Percentiles rank a stretch among this genome's conserved stretches.
Evolutionary conservation across 2,888 invertebrate genomes (phyloP).

Genomic region (Xestia xanthographa): DNA sequence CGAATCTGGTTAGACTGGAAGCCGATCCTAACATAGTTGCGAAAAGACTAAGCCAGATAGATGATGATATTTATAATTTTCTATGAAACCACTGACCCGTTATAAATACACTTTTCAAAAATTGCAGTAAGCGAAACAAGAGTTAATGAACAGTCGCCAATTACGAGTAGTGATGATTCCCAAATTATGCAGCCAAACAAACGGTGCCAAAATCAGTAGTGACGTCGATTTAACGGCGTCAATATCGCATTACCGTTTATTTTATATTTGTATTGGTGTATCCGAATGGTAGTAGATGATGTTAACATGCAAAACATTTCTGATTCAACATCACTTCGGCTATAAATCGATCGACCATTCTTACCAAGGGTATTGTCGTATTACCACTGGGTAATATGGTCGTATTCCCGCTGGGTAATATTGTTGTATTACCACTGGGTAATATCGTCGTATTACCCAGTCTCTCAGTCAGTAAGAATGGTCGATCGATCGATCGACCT

Average conservation of each 20-base stretch:
- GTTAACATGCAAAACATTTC: constrained; percentile 43
- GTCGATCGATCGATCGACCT: too few species aligned
- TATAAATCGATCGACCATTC: too few species aligned
- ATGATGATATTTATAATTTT: neutral
- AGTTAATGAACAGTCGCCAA: constrained; percentile 49
- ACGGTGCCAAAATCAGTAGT: constrained; percentile 67
- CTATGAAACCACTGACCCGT: neutral
- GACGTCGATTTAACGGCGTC: constrained; percentile 68
- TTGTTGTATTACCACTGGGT: too few species aligned
- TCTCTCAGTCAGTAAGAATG: too few species aligned
- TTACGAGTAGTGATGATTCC: constrained; percentile 47
- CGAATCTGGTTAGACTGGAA: neutral
- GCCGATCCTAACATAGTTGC: neutral
- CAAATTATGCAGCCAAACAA: constrained; percentile 57
- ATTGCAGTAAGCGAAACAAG: constrained; percentile 16
- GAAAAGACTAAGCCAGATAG: neutral
- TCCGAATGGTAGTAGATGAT: constrained; percentile 45
- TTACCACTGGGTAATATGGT: too few species aligned
- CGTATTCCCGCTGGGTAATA: too few species aligned
- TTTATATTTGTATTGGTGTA: constrained; percentile 18
- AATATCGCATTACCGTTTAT: constrained; percentile 71
- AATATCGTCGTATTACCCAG: too few species aligned
- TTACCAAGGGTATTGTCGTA: too few species aligned
- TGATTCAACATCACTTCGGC: constrained; percentile 1
- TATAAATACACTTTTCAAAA: constrained; percentile 32